These are phyloP conservation scores for Pachyramphus minor DNA, from an alignment of 2,113 vertebrate species.

Conservation along the genomic window DNA sequence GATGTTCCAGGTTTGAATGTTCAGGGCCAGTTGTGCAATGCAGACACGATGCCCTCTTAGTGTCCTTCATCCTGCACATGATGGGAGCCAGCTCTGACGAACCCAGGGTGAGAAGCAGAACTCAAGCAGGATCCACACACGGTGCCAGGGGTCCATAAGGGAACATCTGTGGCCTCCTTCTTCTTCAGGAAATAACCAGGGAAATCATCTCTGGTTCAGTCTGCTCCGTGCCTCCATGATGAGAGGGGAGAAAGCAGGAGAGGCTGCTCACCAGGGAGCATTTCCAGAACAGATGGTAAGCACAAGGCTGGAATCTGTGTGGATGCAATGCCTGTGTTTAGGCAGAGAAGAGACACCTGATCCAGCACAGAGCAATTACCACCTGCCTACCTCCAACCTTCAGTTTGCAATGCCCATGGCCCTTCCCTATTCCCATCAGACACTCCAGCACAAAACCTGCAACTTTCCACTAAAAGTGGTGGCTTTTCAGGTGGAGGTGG, in stretches of 20 bases:
- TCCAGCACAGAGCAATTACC: background rate
- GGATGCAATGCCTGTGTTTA: background rate
- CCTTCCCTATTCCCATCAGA: background rate
- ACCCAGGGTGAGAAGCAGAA: background rate
- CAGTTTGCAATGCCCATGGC: background rate
- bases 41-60: background rate
- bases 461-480: background rate
- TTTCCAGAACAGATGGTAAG: background rate
- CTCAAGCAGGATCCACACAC: background rate
- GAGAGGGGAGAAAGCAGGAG: background rate
- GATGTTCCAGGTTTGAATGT: background rate
- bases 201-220: background rate
- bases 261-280: background rate
- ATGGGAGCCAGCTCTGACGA: background rate
- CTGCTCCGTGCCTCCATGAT: background rate
- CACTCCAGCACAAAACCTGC: background rate
- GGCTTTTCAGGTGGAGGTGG: background rate
- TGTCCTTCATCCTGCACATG: background rate
- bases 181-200: background rate
- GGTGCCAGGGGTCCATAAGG: background rate
- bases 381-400: background rate
- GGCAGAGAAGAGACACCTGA: background rate
- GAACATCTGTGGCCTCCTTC: background rate
- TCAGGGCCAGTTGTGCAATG: background rate
- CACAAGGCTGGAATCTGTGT: background rate